Percentiles rank a stretch among this genome's conserved stretches.
These are phyloP conservation scores for Neoarius graeffei DNA, from an alignment of 2,113 vertebrate genomes.

Conservation along the genomic window DNA sequence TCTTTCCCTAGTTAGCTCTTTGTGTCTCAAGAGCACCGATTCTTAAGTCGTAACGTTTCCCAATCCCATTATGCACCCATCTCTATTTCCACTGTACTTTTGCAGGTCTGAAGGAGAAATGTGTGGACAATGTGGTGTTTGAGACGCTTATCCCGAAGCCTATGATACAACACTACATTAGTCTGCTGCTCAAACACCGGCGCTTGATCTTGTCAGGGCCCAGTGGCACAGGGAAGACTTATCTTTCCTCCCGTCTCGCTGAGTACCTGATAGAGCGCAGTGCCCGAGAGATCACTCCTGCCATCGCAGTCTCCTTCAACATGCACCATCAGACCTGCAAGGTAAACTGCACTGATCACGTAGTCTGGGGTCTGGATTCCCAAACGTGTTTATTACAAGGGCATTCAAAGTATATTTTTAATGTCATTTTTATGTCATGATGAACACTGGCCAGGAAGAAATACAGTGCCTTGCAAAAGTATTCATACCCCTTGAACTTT, in stretches of 20 bases:
- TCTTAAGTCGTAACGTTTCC: neutral
- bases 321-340: slow-evolving; percentile 99
- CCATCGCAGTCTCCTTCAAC: slow-evolving; percentile 91
- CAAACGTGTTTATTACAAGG: neutral
- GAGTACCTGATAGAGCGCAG: slow-evolving; percentile 97
- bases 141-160: slow-evolving; percentile 96
- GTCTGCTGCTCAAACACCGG: slow-evolving; percentile 92
- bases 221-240: slow-evolving; percentile 93
- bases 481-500: too few species aligned
- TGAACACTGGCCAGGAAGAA: neutral
- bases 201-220: slow-evolving; percentile 92
- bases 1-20: neutral
- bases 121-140: slow-evolving; percentile 94
- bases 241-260: slow-evolving; percentile 88
- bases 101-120: slow-evolving; percentile 93
- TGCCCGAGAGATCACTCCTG: slow-evolving; percentile 82
- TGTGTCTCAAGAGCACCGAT: neutral
- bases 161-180: slow-evolving; percentile 98
- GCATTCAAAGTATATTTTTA: neutral
- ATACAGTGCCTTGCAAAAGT: too few species aligned
- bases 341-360: slow-evolving; percentile 67
- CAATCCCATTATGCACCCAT: neutral
- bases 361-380: neutral
- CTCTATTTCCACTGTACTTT: slow-evolving; percentile 7
- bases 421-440: too few species aligned